Conservation (phyloP, 2,113 vertebrate species). For the Thunnus thynnus region DNA sequence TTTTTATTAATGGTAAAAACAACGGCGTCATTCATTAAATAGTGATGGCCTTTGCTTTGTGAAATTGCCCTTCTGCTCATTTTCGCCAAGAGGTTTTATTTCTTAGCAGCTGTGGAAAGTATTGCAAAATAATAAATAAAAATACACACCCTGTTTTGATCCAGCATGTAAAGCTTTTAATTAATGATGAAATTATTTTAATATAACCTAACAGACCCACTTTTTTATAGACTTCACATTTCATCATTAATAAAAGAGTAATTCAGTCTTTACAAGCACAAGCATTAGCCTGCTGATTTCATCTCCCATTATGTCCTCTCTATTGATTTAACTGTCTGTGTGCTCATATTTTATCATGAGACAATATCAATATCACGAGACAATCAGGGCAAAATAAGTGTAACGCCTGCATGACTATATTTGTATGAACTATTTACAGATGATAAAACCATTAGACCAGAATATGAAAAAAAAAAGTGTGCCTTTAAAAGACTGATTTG, state of each 20-base stretch:
- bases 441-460: not conserved
- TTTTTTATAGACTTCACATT: not conserved
- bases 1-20: not conserved
- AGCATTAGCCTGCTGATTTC: not conserved
- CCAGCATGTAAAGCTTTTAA: not conserved
- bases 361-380: not conserved
- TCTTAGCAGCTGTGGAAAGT: no score
- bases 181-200: not conserved
- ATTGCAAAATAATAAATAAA: not conserved
- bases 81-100: not conserved
- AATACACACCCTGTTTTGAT: not conserved
- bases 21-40: not conserved
- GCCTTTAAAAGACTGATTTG: not conserved
- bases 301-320: not conserved
- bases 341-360: not conserved
- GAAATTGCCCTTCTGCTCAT: not conserved
- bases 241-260: not conserved
- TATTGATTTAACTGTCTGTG: not conserved
- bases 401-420: not conserved
- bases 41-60: no score
- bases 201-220: not conserved
- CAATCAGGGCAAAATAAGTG: not conserved
- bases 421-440: not conserved
- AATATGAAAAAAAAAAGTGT: not conserved
- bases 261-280: not conserved